Conservation (phyloP, 2,113 vertebrate species). For the Otis tarda region DNA sequence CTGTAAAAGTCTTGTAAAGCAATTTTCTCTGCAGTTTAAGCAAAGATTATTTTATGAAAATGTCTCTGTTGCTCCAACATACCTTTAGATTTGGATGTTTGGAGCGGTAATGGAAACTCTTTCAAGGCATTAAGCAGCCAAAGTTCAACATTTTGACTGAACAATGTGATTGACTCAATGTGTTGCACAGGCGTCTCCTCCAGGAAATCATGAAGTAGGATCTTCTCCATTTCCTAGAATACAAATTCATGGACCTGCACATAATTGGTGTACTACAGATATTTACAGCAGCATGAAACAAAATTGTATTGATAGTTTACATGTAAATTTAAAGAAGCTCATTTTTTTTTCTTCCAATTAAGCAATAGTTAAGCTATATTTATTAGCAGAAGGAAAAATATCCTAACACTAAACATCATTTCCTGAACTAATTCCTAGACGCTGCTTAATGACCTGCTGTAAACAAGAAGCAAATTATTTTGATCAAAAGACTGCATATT, state of each 20-base stretch:
- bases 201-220: conserved; percentile 70
- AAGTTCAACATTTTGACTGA: conserved; percentile 68
- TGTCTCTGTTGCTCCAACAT: neutral
- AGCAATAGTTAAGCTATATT: neutral
- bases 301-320: neutral
- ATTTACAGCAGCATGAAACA: neutral
- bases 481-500: neutral
- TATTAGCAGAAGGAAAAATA: neutral
- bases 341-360: neutral
- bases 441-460: neutral
- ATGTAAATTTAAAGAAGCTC: neutral
- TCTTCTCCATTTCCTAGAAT: conserved; percentile 68
- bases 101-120: conserved; percentile 50
- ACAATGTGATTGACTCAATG: conserved; percentile 56
- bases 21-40: neutral
- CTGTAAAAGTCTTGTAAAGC: neutral
- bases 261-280: neutral
- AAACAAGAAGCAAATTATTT: neutral
- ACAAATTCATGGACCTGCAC: neutral
- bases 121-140: conserved; percentile 67
- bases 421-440: neutral
- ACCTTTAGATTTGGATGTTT: conserved; percentile 67
- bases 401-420: accelerated
- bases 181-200: conserved; percentile 65
- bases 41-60: neutral